Base-by-base conservation (phyloP, 2,113 vertebrate genomes). In the Ailuropoda melanoleuca region DNA sequence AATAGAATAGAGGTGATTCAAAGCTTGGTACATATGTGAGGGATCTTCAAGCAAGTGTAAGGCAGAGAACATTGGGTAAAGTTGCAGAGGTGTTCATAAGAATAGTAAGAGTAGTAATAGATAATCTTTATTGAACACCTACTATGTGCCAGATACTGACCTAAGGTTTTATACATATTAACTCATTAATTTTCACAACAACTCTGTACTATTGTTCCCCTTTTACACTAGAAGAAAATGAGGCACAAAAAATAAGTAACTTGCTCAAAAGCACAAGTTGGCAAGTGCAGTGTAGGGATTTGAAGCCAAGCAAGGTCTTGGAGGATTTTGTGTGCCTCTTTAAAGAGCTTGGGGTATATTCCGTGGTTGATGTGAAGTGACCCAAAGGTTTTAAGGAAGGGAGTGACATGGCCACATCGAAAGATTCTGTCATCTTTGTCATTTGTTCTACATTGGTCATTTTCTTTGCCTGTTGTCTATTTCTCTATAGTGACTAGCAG, bases 381-480 rank as follows among this genome's bases (percentile, higher is more conserved):
- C 43, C 23, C 31, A 92, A 26, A 95, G 58, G 17, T 84, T 93
- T 91, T 85, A 93, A 96, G 81, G 70, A 77, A 95, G 31, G 6
- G 64, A 93, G 31, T 66, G 48, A 29, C 4, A 43, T 29, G 68
- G 15, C 50, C 39, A 66, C 21, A 31, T 55, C 1, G 26, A 58
- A 93, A 86, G 50, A 18, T 80, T 72, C 81, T 77, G 19, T 24
- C 55, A 29, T 55, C 74, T 95, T 70, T 88, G 11, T 50, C 24
- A 70, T 58, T 81, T 34, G 2, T 24, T 23, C 15, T 4, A n/a
- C 50, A 70, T 80, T 43, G 53, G n/a, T 94, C 75, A 70, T 62
- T 93, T 97, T 72, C 58, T 85, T 72, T 88, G 70, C 34, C 37
- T 55, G 6, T 53, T 91, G 70, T 48, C 78, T 48, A 3, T 92